Percentiles rank a stretch among this genome's conserved stretches.
Conservation (phyloP, 2,888 invertebrate genomes). For the Eilema sororculum region DNA sequence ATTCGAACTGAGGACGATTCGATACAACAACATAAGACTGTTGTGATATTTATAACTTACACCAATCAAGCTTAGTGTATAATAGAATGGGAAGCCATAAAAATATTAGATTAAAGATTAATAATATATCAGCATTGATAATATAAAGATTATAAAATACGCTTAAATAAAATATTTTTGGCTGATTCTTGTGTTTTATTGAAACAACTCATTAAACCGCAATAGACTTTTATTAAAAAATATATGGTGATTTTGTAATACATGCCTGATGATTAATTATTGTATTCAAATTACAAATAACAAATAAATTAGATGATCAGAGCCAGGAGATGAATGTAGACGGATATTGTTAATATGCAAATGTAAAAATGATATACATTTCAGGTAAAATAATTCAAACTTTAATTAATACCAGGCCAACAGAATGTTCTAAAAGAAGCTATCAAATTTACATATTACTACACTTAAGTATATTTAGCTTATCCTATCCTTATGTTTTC, state of each 20-base stretch:
- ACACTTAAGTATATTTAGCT: conserved; percentile 21
- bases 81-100: conserved; percentile 80
- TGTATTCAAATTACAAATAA: background rate
- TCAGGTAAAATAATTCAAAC: background rate
- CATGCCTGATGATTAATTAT: background rate
- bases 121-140: conserved; percentile 86
- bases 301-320: background rate
- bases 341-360: background rate
- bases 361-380: too few species aligned
- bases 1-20: conserved; percentile 24
- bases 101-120: conserved; percentile 83
- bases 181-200: conserved; percentile 79
- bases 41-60: conserved; percentile 69
- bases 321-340: background rate
- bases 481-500: conserved; percentile 20
- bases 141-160: conserved; percentile 87
- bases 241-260: background rate
- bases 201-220: conserved; percentile 29
- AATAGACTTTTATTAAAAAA: conserved; percentile 35
- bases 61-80: conserved; percentile 67
- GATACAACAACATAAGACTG: conserved; percentile 46
- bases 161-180: conserved; percentile 88
- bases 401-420: conserved; percentile 1
- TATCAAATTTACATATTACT: conserved; percentile 28
- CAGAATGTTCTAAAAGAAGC: background rate